These are phyloP conservation scores for Crepidodera aurea DNA, from an alignment of 2,888 invertebrate species.

Conservation along the genomic window DNA sequence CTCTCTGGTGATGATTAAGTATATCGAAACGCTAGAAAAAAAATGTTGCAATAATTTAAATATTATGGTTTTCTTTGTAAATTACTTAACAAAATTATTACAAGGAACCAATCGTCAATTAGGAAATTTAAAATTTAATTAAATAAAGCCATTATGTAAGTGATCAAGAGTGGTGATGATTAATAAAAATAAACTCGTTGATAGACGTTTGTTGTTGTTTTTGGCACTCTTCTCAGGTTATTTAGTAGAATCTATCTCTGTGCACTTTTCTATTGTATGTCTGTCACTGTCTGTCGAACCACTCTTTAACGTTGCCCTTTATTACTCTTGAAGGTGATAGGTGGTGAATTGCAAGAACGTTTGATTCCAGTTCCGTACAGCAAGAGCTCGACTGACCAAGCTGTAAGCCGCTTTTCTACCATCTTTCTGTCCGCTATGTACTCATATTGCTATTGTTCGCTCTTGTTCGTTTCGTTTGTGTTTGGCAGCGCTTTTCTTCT, in stretches of 20 bases:
- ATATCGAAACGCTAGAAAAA: too few species aligned
- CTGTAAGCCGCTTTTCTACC: slow-evolving; percentile 89
- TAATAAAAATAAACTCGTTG: too few species aligned
- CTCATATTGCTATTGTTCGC: slow-evolving; percentile 60
- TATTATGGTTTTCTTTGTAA: too few species aligned
- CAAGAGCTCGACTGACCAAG: slow-evolving; percentile 99
- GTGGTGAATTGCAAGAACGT: slow-evolving; percentile 99
- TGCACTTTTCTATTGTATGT: slow-evolving; percentile 63
- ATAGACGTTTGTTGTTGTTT: slow-evolving; percentile 40
- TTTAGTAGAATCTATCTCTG: slow-evolving; percentile 64
- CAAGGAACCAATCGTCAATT: too few species aligned
- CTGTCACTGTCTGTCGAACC: slow-evolving; percentile 66
- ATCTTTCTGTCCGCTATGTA: slow-evolving; percentile 64
- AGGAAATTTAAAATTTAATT: too few species aligned
- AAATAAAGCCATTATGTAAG: too few species aligned
- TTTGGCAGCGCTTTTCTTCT: slow-evolving; percentile 56
- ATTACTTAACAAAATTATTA: too few species aligned
- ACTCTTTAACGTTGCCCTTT: slow-evolving; percentile 84
- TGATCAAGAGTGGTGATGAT: too few species aligned
- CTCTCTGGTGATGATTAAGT: too few species aligned
- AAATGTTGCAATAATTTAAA: too few species aligned
- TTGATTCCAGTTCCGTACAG: slow-evolving; percentile 99
- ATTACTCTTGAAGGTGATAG: slow-evolving; percentile 98
- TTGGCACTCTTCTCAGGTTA: slow-evolving; percentile 52
- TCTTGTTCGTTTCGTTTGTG: slow-evolving; percentile 61